phyloP scores from a whole-genome alignment of 2,113 vertebrate species.

The Odobenus rosmarus region DNA sequence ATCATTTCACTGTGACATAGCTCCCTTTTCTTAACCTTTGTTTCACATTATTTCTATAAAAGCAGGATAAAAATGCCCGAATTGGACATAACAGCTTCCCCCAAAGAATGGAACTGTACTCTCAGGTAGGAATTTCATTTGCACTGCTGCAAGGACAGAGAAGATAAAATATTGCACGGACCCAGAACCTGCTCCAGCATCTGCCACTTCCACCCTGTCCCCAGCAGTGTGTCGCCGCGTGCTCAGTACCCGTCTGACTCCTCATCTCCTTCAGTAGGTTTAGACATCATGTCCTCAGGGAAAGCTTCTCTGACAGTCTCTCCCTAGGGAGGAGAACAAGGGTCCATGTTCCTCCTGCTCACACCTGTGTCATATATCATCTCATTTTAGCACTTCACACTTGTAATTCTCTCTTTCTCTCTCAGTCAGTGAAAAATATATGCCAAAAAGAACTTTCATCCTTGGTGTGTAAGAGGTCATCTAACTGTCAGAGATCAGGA shows the following conservation, averaged over 20 bases:
- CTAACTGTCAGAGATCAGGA: background rate
- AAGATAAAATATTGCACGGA: too few species aligned
- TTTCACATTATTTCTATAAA: constrained; percentile 10
- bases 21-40: background rate
- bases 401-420: background rate
- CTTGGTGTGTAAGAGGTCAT: background rate
- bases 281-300: background rate
- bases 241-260: background rate
- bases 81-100: background rate
- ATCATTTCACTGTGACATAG: background rate
- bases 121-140: background rate
- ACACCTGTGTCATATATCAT: background rate
- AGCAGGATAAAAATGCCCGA: background rate
- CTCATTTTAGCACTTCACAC: background rate
- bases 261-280: background rate
- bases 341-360: background rate
- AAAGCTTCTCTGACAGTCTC: background rate
- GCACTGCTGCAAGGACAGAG: background rate
- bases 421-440: background rate
- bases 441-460: background rate
- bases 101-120: background rate
- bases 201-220: background rate
- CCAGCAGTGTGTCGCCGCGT: background rate
- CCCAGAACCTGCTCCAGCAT: background rate
- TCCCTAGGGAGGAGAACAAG: background rate